Percentiles rank a stretch among this genome's conserved stretches.
phyloP scores from a whole-genome alignment of 2,113 vertebrate species.

The Scolopax mira region DNA sequence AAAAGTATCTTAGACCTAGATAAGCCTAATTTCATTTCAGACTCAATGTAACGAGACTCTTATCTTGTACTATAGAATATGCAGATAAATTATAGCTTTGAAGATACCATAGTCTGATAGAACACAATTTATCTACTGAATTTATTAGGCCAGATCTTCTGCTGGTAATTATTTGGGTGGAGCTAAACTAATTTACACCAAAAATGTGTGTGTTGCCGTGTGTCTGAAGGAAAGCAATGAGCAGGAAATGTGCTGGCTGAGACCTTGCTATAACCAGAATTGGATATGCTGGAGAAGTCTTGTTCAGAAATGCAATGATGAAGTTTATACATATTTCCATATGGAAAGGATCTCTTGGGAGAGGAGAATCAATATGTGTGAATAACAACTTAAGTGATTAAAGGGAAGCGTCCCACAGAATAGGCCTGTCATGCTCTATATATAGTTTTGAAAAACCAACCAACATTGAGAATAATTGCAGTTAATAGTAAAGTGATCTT shows the following conservation, averaged over 20 bases:
- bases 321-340: background rate
- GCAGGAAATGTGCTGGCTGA: background rate
- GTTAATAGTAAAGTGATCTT: background rate
- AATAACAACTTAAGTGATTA: background rate
- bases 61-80: background rate
- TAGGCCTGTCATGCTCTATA: background rate
- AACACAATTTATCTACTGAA: slow-evolving; percentile 5
- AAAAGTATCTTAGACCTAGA: background rate
- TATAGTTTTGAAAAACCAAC: background rate
- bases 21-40: background rate
- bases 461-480: background rate
- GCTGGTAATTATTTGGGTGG: slow-evolving; percentile 1
- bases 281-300: background rate
- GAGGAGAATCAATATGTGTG: background rate
- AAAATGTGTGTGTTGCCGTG: background rate
- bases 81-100: slow-evolving; percentile 2
- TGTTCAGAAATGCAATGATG: background rate
- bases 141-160: slow-evolving; percentile 2
- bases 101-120: background rate
- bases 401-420: background rate
- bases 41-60: background rate
- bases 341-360: background rate
- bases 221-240: background rate
- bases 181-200: slow-evolving; percentile 8
- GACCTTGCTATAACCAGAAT: background rate